Percentiles rank a stretch among this genome's conserved stretches.
Evolutionary conservation across 2,888 invertebrate genomes (phyloP).

Genomic region (Zootermopsis nevadensis): DNA sequence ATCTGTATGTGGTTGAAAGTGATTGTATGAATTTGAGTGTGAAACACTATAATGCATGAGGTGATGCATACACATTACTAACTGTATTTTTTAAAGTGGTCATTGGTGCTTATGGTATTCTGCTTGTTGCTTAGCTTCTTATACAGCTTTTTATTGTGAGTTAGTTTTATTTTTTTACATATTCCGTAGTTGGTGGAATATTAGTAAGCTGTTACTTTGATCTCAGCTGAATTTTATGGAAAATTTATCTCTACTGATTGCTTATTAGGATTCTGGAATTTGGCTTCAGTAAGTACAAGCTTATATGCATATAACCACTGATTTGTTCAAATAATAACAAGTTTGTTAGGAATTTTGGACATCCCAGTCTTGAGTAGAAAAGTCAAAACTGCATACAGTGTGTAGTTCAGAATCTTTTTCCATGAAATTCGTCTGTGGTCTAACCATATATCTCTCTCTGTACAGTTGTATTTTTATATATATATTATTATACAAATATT

Average conservation of each 20-base stretch:
- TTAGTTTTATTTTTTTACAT: conserved; percentile 1
- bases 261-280: too few species aligned
- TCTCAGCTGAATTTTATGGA: background rate
- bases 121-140: conserved; percentile 29
- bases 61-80: background rate
- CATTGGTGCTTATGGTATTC: background rate
- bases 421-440: background rate
- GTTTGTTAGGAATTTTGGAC: too few species aligned
- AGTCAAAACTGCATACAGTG: too few species aligned
- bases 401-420: background rate
- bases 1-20: background rate
- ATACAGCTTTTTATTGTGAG: conserved; percentile 11
- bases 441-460: background rate
- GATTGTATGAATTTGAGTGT: background rate
- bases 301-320: too few species aligned
- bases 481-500: background rate
- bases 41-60: background rate
- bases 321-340: too few species aligned
- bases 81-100: background rate
- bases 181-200: background rate
- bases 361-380: too few species aligned
- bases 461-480: background rate
- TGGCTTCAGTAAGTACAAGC: too few species aligned
- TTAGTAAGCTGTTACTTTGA: background rate
- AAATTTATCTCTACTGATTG: background rate